Evolutionary conservation across 2,888 invertebrate species (phyloP).

Genomic region (Anoncus sp.): DNA sequence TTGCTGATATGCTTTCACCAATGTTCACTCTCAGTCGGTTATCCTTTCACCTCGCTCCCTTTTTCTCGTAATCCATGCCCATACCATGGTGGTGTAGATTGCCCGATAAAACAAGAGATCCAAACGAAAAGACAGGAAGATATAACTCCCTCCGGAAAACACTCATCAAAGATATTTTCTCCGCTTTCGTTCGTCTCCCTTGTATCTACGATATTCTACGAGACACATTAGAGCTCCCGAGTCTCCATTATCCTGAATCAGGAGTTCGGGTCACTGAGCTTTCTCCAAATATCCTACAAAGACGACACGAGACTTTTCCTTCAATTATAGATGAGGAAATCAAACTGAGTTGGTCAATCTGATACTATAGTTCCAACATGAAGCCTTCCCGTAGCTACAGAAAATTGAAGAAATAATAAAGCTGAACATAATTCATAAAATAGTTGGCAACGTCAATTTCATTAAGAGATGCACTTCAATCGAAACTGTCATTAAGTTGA

Average conservation of each 20-base stretch:
- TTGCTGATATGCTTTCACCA: conserved; percentile 28
- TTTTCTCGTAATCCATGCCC: conserved; percentile 37
- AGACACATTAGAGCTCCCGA: not conserved
- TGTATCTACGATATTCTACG: not conserved
- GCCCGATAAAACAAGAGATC: conserved; percentile 34
- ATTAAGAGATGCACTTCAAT: too few species aligned
- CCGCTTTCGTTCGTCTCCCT: not conserved
- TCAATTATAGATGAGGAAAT: too few species aligned
- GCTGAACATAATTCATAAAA: too few species aligned
- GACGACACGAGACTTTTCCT: too few species aligned
- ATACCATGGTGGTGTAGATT: conserved; percentile 22
- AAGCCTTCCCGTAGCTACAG: too few species aligned
- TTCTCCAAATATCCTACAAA: conserved; percentile 9
- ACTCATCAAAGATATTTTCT: conserved; percentile 33
- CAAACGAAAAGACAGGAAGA: conserved; percentile 27
- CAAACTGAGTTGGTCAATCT: too few species aligned
- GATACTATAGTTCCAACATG: too few species aligned
- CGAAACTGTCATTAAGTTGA: too few species aligned
- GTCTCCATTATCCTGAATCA: not conserved
- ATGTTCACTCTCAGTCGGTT: conserved; percentile 31
- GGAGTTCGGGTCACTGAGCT: conserved; percentile 18
- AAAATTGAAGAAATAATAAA: too few species aligned
- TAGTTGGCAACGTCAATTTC: too few species aligned
- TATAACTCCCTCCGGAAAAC: conserved; percentile 7
- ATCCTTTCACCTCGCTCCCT: conserved; percentile 29